Evolutionary conservation across 2,797 vertebrate species (phyloP), one percentile per base, ranked within the genome.

Genomic region (Falco concolor): DNA sequence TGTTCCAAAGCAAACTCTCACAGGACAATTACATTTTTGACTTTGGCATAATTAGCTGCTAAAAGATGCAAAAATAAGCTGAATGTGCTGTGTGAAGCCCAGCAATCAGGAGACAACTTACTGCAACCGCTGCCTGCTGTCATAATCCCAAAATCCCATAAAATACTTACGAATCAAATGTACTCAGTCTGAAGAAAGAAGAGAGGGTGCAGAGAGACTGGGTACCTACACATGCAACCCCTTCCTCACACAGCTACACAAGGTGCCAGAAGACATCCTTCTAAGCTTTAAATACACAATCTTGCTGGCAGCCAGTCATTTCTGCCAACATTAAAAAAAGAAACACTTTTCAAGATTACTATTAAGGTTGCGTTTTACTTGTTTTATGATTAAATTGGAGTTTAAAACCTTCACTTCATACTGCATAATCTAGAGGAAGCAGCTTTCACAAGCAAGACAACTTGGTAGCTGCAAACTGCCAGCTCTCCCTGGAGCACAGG

Each of bases 11-110:
- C 72, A 93, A 96, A 94, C 64, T 93, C 86, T 93, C 1, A 0
- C 70, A 86, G 73, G 56, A 89, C 80, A 95, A 93, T 79, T 87
- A 87, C 9, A 87, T 84, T 95, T 67, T 70, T 95, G 86, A 95
- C 74, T 95, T 68, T 38, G 72, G 67, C 88, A 92, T 82, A 95
- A 95, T 87, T 80, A 96, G 68, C 70, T 94, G 83, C 50, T 79
- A 83, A 70, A 88, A 90, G 80, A 90, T 65, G 64, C 76, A 91
- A 80, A 95, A 95, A 60, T 64, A 86, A 94, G 36, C 20, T 70
- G 77, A 73, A 87, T 89, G 68, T 81, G 74, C 54, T 2, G 15
- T 24, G 22, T 49, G 53, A 94, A 94, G 74, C 57, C 60, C 73
- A 84, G 82, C 32, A 91, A 57, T 15, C 67, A 77, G 67, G 11